phyloP scores from a whole-genome alignment of 2,888 invertebrate species.

The Andrena trimmerana region DNA sequence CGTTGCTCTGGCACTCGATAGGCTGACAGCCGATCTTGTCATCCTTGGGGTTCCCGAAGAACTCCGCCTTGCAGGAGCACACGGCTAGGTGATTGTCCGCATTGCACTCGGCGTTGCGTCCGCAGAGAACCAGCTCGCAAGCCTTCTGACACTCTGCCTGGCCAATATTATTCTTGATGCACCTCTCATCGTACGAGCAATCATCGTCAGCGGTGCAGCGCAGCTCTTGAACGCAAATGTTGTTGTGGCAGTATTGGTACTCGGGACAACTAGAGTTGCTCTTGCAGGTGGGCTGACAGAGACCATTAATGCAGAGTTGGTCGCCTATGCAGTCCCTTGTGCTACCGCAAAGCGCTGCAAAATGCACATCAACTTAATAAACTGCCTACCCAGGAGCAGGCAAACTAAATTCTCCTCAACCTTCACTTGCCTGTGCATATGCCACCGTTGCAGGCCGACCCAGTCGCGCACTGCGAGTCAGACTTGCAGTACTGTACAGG shows the following conservation, averaged over 20 bases:
- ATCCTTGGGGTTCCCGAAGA: constrained; percentile 90
- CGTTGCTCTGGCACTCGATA: constrained; percentile 90
- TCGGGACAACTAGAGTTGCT: constrained; percentile 93
- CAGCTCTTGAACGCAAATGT: constrained; percentile 93
- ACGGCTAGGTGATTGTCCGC: constrained; percentile 90
- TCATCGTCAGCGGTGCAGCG: constrained; percentile 91
- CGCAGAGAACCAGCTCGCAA: constrained; percentile 91
- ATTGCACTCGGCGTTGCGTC: constrained; percentile 93
- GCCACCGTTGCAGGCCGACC: constrained; percentile 93
- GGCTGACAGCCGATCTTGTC: constrained; percentile 92
- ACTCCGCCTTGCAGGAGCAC: constrained; percentile 93
- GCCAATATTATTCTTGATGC: constrained; percentile 89
- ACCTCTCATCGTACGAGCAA: constrained; percentile 91
- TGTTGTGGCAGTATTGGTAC: constrained; percentile 93
- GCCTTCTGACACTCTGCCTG: constrained; percentile 92
- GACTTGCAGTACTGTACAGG: constrained; percentile 93
- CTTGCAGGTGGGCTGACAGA: constrained; percentile 94
- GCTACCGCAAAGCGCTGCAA: constrained; percentile 90
- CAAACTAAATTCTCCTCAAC: constrained; percentile 53
- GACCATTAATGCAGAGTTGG: constrained; percentile 93
- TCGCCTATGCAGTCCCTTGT: constrained; percentile 94
- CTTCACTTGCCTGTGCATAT: constrained; percentile 89
- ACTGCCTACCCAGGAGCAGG: background rate
- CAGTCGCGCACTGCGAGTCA: constrained; percentile 93
- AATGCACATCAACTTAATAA: background rate